phyloP scores from a whole-genome alignment of 1,140 invertebrate genomes.

The Triops cancriformis region DNA sequence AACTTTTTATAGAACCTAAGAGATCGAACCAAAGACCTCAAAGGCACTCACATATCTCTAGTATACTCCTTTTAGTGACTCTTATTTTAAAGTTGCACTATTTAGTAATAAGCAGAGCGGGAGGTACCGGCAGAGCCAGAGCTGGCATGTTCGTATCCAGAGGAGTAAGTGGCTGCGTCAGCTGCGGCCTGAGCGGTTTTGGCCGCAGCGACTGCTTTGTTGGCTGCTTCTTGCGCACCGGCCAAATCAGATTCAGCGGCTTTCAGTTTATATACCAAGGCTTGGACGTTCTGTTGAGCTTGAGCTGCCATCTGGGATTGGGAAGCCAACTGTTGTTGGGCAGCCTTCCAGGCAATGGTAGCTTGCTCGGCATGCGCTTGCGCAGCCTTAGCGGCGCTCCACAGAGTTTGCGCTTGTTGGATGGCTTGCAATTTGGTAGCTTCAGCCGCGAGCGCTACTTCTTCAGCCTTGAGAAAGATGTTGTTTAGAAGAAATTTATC shows the following conservation, averaged over 20 bases:
- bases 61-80: no score
- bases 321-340: conserved; percentile 31
- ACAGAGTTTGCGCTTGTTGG: conserved; percentile 33
- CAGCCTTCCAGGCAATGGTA: conserved; percentile 31
- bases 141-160: conserved; percentile 17
- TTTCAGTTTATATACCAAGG: conserved; percentile 34
- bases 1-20: no score
- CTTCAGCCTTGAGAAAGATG: background rate
- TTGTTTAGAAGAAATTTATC: background rate
- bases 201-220: conserved; percentile 32
- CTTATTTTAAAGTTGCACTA: no score
- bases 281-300: conserved; percentile 35
- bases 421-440: conserved; percentile 34
- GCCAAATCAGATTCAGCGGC: conserved; percentile 33
- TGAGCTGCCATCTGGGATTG: conserved; percentile 34
- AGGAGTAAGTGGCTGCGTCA: conserved; percentile 13
- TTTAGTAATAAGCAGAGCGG: background rate
- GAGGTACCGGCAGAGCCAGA: background rate
- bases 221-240: conserved; percentile 33
- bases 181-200: conserved; percentile 31
- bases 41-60: no score
- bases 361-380: conserved; percentile 34
- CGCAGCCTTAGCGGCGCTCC: conserved; percentile 31
- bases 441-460: conserved; percentile 34
- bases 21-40: no score